Evolutionary conservation across 2,113 vertebrate genomes (phyloP).

Genomic region (Lutjanus erythropterus): DNA sequence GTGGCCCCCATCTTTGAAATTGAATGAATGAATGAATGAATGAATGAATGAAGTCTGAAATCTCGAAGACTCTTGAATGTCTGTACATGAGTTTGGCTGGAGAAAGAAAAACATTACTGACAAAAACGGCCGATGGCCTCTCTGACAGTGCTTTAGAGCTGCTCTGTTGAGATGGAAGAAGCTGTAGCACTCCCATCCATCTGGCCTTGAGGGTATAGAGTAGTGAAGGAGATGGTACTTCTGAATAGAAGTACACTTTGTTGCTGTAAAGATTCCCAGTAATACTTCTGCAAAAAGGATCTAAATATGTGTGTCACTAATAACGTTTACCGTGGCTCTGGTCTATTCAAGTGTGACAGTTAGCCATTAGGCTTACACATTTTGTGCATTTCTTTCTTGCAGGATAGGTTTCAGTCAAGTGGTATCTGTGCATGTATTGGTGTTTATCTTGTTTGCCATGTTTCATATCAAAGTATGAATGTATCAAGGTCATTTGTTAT

Average conservation of each 20-base stretch:
- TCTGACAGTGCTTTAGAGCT: neutral
- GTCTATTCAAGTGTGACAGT: neutral
- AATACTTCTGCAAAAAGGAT: neutral
- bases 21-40: conserved; percentile 20
- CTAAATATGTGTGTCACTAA: neutral
- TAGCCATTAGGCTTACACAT: too few relatives aligned
- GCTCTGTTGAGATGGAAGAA: conserved; percentile 13
- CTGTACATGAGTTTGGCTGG: neutral
- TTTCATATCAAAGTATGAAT: neutral
- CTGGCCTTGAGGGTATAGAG: conserved; percentile 10
- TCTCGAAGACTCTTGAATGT: neutral
- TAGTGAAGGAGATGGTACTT: neutral
- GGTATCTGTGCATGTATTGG: neutral
- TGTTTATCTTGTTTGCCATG: neutral
- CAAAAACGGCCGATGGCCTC: neutral
- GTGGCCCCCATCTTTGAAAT: conserved; percentile 5
- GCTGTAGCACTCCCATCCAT: neutral
- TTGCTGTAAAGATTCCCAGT: neutral
- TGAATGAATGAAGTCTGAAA: conserved; percentile 23
- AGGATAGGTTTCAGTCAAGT: neutral
- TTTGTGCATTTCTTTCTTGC: too few relatives aligned
- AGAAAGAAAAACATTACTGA: neutral
- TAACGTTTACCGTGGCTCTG: neutral
- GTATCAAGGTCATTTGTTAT: too few relatives aligned
- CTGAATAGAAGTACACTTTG: neutral